These are phyloP conservation scores for Pseudopodoces humilis DNA, from an alignment of 2,113 vertebrate species.

Conservation along the genomic window DNA sequence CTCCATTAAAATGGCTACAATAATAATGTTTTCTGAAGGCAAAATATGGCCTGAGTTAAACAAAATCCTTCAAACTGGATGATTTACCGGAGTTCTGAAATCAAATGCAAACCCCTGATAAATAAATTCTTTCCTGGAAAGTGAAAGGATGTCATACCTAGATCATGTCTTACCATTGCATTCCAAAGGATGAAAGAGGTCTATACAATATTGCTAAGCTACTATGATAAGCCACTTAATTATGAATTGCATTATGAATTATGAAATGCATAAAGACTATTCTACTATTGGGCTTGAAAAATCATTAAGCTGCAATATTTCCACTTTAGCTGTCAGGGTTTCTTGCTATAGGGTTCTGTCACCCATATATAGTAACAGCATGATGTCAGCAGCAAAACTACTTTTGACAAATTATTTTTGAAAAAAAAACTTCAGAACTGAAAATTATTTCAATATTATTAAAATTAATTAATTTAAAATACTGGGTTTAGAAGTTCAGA, in stretches of 20 bases:
- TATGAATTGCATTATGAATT: neutral
- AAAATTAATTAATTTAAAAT: constrained; percentile 7
- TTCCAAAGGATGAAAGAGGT: neutral
- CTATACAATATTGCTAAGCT: neutral
- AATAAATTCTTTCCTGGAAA: neutral
- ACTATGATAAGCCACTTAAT: neutral
- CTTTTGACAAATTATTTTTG: neutral
- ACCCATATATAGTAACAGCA: neutral
- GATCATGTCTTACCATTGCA: neutral
- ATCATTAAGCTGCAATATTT: neutral
- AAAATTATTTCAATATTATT: neutral
- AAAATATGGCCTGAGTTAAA: neutral
- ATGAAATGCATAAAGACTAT: neutral
- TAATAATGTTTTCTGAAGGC: neutral
- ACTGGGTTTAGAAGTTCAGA: constrained; percentile 5
- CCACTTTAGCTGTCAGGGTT: neutral
- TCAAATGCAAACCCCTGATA: neutral
- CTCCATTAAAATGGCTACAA: neutral
- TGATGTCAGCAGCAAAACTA: neutral
- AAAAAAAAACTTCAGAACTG: neutral
- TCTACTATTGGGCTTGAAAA: neutral
- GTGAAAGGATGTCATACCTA: neutral
- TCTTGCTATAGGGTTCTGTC: neutral
- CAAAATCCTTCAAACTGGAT: neutral
- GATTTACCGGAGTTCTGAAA: neutral